These are phyloP conservation scores for Holcopasites calliopsidis DNA, from an alignment of 1,140 invertebrate genomes.

Conservation along the genomic window DNA sequence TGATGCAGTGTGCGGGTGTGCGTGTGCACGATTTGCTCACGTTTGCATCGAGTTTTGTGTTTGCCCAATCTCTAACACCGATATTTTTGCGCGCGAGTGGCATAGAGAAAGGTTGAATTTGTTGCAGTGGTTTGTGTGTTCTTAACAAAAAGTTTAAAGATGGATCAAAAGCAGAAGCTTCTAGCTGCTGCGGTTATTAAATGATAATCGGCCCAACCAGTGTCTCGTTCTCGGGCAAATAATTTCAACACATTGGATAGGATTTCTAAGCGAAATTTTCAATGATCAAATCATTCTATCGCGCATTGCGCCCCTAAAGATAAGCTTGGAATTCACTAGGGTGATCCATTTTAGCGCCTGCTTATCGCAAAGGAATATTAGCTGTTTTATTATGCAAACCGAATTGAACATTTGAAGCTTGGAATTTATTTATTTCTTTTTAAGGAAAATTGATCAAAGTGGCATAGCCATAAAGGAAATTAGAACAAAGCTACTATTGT, in stretches of 20 bases:
- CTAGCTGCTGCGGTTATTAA: not conserved
- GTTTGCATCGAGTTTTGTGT: conserved; percentile 55
- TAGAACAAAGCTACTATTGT: too few relatives aligned
- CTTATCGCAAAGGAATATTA: not conserved
- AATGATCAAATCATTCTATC: not conserved
- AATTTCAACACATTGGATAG: not conserved
- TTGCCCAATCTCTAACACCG: conserved; percentile 50
- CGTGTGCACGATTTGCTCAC: conserved; percentile 53
- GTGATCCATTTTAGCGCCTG: not conserved
- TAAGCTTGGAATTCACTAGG: not conserved
- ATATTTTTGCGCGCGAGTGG: conserved; percentile 45
- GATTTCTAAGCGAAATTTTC: not conserved
- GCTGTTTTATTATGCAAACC: too few relatives aligned
- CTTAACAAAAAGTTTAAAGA: not conserved
- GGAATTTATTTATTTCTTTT: too few relatives aligned
- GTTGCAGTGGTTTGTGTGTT: conserved; percentile 47
- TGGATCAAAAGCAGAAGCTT: conserved; percentile 25
- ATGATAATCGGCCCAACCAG: not conserved
- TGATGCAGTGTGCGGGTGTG: conserved; percentile 34
- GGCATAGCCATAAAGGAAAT: too few relatives aligned
- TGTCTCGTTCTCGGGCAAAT: not conserved
- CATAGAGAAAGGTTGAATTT: conserved; percentile 45
- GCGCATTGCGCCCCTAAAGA: not conserved
- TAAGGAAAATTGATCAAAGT: too few relatives aligned
- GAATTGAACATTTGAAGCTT: too few relatives aligned